Percentiles rank a stretch among this genome's conserved stretches.
Evolutionary conservation across 2,888 invertebrate genomes (phyloP).

Genomic region (Chymomyza caudatula): DNA sequence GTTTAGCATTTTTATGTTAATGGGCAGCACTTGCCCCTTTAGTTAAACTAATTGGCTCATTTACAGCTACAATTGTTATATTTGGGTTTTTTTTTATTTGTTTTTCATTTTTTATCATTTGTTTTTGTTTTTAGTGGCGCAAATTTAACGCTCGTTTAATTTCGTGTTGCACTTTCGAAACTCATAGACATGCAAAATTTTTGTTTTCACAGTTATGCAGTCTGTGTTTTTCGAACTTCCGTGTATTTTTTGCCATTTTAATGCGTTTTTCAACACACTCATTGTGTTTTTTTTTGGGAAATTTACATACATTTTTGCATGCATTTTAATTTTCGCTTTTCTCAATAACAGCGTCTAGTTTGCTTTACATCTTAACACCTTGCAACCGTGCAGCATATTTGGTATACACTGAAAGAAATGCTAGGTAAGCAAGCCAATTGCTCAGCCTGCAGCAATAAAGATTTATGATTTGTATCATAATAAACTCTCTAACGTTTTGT

Average conservation of each 20-base stretch:
- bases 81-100: background rate
- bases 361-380: slow-evolving; percentile 10
- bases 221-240: slow-evolving; percentile 21
- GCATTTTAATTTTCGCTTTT: slow-evolving; percentile 11
- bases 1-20: slow-evolving; percentile 22
- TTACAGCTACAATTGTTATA: background rate
- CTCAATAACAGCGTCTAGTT: slow-evolving; percentile 10
- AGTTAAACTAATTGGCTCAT: background rate
- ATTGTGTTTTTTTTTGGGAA: slow-evolving; percentile 40
- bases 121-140: slow-evolving; percentile 5
- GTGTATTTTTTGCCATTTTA: slow-evolving; percentile 17
- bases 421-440: no score
- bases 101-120: background rate
- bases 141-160: slow-evolving; percentile 58
- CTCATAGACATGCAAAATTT: slow-evolving; percentile 25
- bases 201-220: slow-evolving; percentile 29
- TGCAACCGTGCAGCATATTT: background rate
- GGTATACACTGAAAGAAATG: slow-evolving; percentile 8
- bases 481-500: no score
- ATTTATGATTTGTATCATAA: no score
- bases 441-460: no score
- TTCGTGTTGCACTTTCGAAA: slow-evolving; percentile 44
- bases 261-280: slow-evolving; percentile 39
- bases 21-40: slow-evolving; percentile 29
- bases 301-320: slow-evolving; percentile 7